phyloP scores from a whole-genome alignment of 2,888 invertebrate species.

The Drosophila nr. perissopoda region DNA sequence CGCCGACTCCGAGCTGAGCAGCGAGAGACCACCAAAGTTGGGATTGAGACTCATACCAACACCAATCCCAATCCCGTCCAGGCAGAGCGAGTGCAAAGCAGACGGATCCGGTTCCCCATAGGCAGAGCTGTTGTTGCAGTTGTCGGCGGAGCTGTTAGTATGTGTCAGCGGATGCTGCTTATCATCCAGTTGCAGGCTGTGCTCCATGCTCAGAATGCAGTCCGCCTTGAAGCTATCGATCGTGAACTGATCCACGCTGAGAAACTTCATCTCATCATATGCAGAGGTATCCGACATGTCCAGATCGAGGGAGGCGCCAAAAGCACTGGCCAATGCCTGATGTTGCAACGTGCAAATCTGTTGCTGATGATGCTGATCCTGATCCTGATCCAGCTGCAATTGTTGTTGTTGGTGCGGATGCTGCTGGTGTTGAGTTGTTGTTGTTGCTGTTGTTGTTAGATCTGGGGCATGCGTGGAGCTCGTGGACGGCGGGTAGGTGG shows the following conservation, averaged over 20 bases:
- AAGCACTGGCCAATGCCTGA: slow-evolving; percentile 58
- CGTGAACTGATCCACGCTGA: slow-evolving; percentile 85
- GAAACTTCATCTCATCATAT: slow-evolving; percentile 85
- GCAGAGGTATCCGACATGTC: slow-evolving; percentile 78
- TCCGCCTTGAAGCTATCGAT: slow-evolving; percentile 85
- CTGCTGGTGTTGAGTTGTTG: slow-evolving; percentile 40
- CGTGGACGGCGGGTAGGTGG: slow-evolving; percentile 70
- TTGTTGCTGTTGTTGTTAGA: slow-evolving; percentile 21
- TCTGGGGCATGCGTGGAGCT: slow-evolving; percentile 42
- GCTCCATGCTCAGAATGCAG: slow-evolving; percentile 85
- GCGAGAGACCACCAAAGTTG: slow-evolving; percentile 57
- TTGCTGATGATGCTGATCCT: slow-evolving; percentile 46
- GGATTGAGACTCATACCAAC: slow-evolving; percentile 57
- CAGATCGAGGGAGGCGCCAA: slow-evolving; percentile 70
- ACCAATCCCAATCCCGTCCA: slow-evolving; percentile 71
- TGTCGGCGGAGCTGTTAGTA: slow-evolving; percentile 25
- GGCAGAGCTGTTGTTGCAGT: slow-evolving; percentile 1
- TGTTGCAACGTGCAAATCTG: slow-evolving; percentile 47
- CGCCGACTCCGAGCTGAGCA: slow-evolving; percentile 49
- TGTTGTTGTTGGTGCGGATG: slow-evolving; percentile 33
- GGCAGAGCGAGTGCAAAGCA: slow-evolving; percentile 63
- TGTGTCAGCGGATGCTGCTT: slow-evolving; percentile 56
- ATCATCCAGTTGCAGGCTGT: slow-evolving; percentile 79
- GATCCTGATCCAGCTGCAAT: slow-evolving; percentile 35
- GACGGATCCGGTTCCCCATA: slow-evolving; percentile 22